Conservation (phyloP, 2,113 vertebrate species). For the Narcine bancroftii region DNA sequence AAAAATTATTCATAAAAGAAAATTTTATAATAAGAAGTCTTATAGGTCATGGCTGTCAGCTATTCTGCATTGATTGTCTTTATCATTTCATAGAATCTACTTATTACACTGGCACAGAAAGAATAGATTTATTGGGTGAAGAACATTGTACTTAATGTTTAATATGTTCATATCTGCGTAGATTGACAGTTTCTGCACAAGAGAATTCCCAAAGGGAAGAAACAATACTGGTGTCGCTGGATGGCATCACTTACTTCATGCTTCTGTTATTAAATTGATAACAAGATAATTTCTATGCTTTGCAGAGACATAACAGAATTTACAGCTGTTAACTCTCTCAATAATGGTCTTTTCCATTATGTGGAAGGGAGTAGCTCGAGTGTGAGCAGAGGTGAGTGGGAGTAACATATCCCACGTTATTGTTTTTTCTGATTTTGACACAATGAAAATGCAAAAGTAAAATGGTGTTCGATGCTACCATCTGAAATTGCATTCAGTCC, state of each 20-base stretch:
- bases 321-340: conserved; percentile 63
- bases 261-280: conserved; percentile 82
- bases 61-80: conserved; percentile 57
- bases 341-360: conserved; percentile 59
- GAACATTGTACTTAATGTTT: conserved; percentile 56
- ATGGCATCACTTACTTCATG: conserved; percentile 70
- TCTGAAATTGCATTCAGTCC: neutral
- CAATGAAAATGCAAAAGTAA: neutral
- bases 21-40: conserved; percentile 45
- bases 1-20: conserved; percentile 50
- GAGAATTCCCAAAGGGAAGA: conserved; percentile 81
- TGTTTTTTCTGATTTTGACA: conserved; percentile 44
- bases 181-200: conserved; percentile 70
- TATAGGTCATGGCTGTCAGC: conserved; percentile 58
- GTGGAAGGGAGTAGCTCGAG: too few relatives aligned
- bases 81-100: conserved; percentile 71
- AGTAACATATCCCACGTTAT: conserved; percentile 61
- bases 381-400: conserved; percentile 38
- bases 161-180: conserved; percentile 66
- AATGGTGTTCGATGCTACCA: neutral
- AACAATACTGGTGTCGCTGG: conserved; percentile 69
- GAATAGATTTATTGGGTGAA: conserved; percentile 60
- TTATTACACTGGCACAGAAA: conserved; percentile 60
- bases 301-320: conserved; percentile 64
- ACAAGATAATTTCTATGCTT: conserved; percentile 76